Percentiles rank a stretch among this genome's conserved stretches.
Evolutionary conservation across 2,797 vertebrate species (phyloP).

Genomic region (Toxotes lorentzi): DNA sequence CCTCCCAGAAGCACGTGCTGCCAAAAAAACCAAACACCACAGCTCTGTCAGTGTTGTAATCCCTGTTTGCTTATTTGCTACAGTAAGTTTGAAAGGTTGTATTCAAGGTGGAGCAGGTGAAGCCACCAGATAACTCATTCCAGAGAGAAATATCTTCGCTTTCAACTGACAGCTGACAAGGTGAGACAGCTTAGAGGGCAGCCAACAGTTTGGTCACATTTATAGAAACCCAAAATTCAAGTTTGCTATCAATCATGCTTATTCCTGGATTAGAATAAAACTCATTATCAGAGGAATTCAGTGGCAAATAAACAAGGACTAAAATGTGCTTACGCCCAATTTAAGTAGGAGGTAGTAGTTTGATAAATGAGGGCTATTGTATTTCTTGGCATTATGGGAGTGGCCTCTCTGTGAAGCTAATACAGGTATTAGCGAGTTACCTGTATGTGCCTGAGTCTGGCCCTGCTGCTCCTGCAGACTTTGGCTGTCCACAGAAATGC

Average conservation of each 20-base stretch:
- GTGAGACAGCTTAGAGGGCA: slow-evolving; percentile 28
- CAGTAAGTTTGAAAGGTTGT: slow-evolving; percentile 52
- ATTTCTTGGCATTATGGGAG: slow-evolving; percentile 2
- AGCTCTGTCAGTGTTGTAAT: slow-evolving; percentile 47
- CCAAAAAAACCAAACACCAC: slow-evolving; percentile 30
- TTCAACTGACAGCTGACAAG: neutral
- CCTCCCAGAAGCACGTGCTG: slow-evolving; percentile 18
- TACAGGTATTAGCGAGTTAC: slow-evolving; percentile 46
- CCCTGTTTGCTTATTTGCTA: slow-evolving; percentile 51
- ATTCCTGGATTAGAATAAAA: slow-evolving; percentile 1
- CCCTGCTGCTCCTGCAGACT: slow-evolving; percentile 93
- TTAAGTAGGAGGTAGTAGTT: neutral
- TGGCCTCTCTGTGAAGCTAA: neutral
- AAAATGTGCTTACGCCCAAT: slow-evolving; percentile 1
- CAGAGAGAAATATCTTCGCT: slow-evolving; percentile 43
- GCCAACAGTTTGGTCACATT: neutral
- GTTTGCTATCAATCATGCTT: slow-evolving; percentile 9
- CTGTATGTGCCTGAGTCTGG: slow-evolving; percentile 87
- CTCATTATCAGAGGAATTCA: slow-evolving; percentile 15
- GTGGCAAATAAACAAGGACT: slow-evolving; percentile 1
- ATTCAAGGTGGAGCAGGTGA: slow-evolving; percentile 33
- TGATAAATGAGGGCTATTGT: slow-evolving; percentile 30
- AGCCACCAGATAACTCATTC: slow-evolving; percentile 35
- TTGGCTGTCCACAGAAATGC: slow-evolving; percentile 97
- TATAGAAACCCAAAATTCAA: slow-evolving; percentile 14